Evolutionary conservation across 2,797 vertebrate genomes (phyloP), one percentile per base, ranked within the genome.

Genomic region (Tympanoctomys barrerae): DNA sequence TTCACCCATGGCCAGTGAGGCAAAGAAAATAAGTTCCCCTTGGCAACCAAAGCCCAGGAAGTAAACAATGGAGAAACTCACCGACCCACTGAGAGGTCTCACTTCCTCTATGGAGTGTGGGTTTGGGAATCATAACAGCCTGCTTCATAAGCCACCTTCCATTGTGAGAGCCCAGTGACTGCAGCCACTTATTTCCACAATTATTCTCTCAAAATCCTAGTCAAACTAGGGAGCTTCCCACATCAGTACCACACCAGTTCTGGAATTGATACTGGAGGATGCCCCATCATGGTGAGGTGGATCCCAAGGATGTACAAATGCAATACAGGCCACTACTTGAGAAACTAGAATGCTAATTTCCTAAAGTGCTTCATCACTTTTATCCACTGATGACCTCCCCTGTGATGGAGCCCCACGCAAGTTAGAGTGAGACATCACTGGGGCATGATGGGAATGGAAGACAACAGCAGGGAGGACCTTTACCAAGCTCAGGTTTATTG

Each of bases 321-420:
- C 0, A 1, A 64, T 87, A 84, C 54, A 52, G 79, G 39, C 36
- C 80, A 87, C 77, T 1, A 39, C 82, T 75, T 95, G 86, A 95
- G 95, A 83, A 97, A 97, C 39, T 0, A 0, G 90, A 97, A 86
- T 79, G 94, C 94, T 97, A 2, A 1, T 97, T 97, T 97, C 73
- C 91, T 92, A n/a, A 93, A 90, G 61, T 78, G 81, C 93, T 97
- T 81, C 70, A 80, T 98, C 97, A 97, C 81, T 91, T 91, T 79
- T 81, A 93, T 94, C 78, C 89, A 52, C 62, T 83, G 52, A 82
- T 93, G 46, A 61, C 83, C 88, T 94, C 86, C 93, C 89, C 83
- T 86, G 82, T 88, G 87, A 87, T 77, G 81, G 59, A 66, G 61
- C 77, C 59, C 78, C 75, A 46, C 2, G n/a, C 77, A 80, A 95